Percentiles rank a stretch among this genome's conserved stretches.
Evolutionary conservation across 2,888 invertebrate species (phyloP).

Genomic region (Argyresthia albistria): DNA sequence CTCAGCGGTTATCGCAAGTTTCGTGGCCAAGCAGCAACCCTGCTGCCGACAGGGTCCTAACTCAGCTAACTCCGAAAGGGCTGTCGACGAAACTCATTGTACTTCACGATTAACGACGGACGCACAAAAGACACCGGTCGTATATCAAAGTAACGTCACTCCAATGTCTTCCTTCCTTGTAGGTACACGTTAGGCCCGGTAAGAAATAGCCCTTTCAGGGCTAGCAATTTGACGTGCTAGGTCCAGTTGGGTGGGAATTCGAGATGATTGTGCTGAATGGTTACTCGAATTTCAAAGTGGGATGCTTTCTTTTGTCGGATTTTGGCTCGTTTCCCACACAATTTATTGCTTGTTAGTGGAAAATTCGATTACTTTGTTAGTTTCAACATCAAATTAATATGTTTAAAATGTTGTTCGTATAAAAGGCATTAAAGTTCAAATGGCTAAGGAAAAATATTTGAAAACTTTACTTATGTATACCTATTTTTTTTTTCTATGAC

Average conservation of each 20-base stretch:
- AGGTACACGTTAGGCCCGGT: conserved; percentile 41
- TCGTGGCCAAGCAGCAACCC: neutral
- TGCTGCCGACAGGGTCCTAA: conserved; percentile 16
- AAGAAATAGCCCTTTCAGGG: conserved; percentile 51
- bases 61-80: conserved; percentile 45
- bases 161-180: conserved; percentile 67
- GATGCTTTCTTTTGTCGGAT: too few species aligned
- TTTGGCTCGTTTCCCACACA: too few species aligned
- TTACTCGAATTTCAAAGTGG: too few species aligned
- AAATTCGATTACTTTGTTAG: too few species aligned
- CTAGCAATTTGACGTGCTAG: neutral
- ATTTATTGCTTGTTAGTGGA: too few species aligned
- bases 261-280: neutral
- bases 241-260: neutral
- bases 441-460: too few species aligned
- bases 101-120: conserved; percentile 57
- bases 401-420: too few species aligned
- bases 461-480: too few species aligned
- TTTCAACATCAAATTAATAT: too few species aligned
- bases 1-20: too few species aligned
- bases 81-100: conserved; percentile 53
- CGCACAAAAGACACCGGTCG: conserved; percentile 62
- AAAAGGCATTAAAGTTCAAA: too few species aligned
- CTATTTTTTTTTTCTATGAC: too few species aligned
- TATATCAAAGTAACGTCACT: conserved; percentile 71